Percentiles rank a stretch among this genome's conserved stretches.
Evolutionary conservation across 2,888 invertebrate species (phyloP).

Genomic region (Diploptera punctata): DNA sequence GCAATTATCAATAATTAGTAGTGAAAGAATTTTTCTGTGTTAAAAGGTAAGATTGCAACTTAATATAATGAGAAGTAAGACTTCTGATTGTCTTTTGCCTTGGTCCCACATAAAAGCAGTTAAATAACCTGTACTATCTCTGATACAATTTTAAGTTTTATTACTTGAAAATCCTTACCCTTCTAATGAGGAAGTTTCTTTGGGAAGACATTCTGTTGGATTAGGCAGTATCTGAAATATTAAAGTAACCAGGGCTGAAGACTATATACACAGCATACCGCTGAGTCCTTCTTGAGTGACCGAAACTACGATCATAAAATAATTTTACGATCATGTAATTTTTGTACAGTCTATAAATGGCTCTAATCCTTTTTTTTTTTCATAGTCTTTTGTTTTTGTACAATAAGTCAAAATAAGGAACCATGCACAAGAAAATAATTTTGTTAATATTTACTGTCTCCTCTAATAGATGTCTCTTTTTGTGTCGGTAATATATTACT

Average conservation of each 20-base stretch:
- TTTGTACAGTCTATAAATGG: background rate
- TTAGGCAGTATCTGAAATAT: background rate
- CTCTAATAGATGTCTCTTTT: background rate
- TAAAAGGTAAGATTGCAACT: too few species aligned
- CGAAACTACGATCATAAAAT: slow-evolving; percentile 38
- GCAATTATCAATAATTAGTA: too few species aligned
- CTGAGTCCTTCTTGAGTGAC: slow-evolving; percentile 12
- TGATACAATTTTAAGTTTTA: too few species aligned
- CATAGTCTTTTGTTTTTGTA: background rate
- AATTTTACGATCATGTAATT: slow-evolving; percentile 35
- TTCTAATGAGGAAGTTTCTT: too few species aligned
- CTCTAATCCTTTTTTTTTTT: background rate
- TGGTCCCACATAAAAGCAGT: too few species aligned
- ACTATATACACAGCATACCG: background rate
- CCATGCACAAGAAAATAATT: background rate
- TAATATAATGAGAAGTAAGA: too few species aligned
- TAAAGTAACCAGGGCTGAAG: background rate
- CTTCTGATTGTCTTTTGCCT: too few species aligned
- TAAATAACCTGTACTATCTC: too few species aligned
- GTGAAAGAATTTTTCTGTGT: too few species aligned
- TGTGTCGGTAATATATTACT: too few species aligned
- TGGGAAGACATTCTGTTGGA: background rate
- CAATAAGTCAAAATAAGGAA: background rate
- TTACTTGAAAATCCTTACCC: too few species aligned
- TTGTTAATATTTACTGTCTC: background rate